Evolutionary conservation across 2,113 vertebrate genomes (phyloP), one percentile per base, ranked within the genome.

Genomic region (Nestor notabilis): DNA sequence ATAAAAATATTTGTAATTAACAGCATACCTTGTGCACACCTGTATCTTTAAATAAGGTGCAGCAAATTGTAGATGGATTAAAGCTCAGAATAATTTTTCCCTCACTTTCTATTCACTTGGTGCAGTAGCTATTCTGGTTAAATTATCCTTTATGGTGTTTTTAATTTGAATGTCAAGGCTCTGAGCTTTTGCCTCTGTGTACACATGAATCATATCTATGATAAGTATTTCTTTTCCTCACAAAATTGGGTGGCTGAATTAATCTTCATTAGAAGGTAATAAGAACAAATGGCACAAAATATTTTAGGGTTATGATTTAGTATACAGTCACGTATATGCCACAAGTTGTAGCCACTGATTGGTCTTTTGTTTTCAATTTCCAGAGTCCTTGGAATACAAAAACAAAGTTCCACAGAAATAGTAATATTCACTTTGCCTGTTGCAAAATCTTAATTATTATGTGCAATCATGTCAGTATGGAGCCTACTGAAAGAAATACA

Each of bases 81-180:
- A 87, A 74, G 21, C 39, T 63, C 13, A 55, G 55, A 20, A 35
- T 53, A 69, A 72, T 58, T 89, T 90, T 74, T 17, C 17, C 9
- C 6, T 90, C 39, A 29, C 39, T 90, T n/a, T 78, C 13, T 83
- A 89, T 95, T 95, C 88, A 86, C 29, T 82, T 55, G 25, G 9
- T 84, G 25, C 17, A 55, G 53, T 28, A 91, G 52, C 18, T 90
- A 61, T 94, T 89, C 58, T 65, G 19, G 33, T 49, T 78, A 94
- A 93, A 90, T 94, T 96, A 82, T 77, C 33, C n/a, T 91, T 91
- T 97, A 85, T 90, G 10, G 25, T 89, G 55, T 46, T 92, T 89
- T 92, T 76, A 96, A 91, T 96, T 86, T 90, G 50, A 94, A 39
- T 49, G 65, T 87, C 49, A 93, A 64, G 56, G 65, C 58, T 79